Conservation (phyloP, 2,888 invertebrate genomes). For the Protonemura montana region DNA sequence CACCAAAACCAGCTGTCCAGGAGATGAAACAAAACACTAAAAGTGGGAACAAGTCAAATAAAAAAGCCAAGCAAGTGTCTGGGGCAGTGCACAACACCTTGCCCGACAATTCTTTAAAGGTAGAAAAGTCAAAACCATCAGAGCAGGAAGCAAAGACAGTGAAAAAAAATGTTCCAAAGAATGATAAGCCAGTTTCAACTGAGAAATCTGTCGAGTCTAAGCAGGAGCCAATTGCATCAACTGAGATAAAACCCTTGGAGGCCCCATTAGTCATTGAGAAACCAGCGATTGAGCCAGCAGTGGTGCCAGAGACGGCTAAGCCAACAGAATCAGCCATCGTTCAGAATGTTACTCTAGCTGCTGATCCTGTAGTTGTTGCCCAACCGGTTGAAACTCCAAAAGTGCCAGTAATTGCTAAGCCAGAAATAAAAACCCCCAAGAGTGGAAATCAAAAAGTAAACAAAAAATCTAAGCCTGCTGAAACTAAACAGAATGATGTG, state of each 20-base stretch:
- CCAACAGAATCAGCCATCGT: neutral
- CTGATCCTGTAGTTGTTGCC: neutral
- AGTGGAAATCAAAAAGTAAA: neutral
- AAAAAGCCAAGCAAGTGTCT: neutral
- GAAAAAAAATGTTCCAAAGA: neutral
- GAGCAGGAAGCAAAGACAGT: neutral
- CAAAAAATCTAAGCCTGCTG: neutral
- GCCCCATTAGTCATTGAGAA: neutral
- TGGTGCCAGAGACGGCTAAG: neutral
- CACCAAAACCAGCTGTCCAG: neutral
- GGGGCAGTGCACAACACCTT: neutral
- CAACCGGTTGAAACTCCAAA: neutral
- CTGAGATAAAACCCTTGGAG: neutral
- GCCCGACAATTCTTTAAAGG: neutral
- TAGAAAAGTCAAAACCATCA: neutral
- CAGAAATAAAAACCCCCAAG: neutral
- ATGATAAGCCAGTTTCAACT: neutral
- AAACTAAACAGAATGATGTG: neutral
- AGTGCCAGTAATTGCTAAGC: neutral
- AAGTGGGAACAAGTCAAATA: neutral
- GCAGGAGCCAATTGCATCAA: neutral
- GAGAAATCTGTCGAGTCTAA: neutral
- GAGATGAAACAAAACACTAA: neutral
- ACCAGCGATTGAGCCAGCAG: neutral
- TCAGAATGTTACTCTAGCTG: neutral